Evolutionary conservation across 1,140 invertebrate genomes (phyloP), one percentile per base, ranked within the genome.

Genomic region (Ostrea denselamellosa): DNA sequence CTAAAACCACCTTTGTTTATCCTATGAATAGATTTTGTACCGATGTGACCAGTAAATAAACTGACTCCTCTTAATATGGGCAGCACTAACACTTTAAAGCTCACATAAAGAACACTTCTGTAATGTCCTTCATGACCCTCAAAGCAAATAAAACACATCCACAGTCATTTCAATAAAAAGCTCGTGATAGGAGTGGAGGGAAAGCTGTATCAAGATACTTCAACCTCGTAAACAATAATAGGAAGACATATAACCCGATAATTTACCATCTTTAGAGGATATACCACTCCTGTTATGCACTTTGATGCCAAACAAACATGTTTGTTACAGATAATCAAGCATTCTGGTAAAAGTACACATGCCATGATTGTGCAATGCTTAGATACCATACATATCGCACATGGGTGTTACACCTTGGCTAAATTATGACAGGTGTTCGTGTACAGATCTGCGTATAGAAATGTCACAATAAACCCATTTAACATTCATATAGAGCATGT

Each of bases 251-350:
- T 28, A 34, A 25, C 68, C 9, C 8, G 68, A 14, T 25, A 28
- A 28, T 34, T 34, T 14, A 9, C 12, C 9, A 28, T 77, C 9
- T 28, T 77, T 19, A 62, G 17, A 62, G 17, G 14, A 77, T 77
- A 77, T 77, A 12, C 25, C 68, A 77, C 68, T 77, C 68, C 68
- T 34, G 8, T 5, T 77, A 25, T 77, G 25, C 25, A 77, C 10
- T 77, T 28, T 34, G 28, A 77, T 77, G 25, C 25, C 68, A 22
- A 34, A 77, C 68, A 77, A 77, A 44, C 68, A 77, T 34, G 68
- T 77, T 77, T 77, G 68, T 77, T 77, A 77, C 9, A 25, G 2
- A 62, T 62, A 62, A 58, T 17, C 56, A 58, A 19, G 12, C 19
- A 56, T 17, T 17, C 56, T 58, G 56, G 19, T 62, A 62, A 62